Conservation (phyloP, 2,888 invertebrate genomes). For the Steromphala cineraria region DNA sequence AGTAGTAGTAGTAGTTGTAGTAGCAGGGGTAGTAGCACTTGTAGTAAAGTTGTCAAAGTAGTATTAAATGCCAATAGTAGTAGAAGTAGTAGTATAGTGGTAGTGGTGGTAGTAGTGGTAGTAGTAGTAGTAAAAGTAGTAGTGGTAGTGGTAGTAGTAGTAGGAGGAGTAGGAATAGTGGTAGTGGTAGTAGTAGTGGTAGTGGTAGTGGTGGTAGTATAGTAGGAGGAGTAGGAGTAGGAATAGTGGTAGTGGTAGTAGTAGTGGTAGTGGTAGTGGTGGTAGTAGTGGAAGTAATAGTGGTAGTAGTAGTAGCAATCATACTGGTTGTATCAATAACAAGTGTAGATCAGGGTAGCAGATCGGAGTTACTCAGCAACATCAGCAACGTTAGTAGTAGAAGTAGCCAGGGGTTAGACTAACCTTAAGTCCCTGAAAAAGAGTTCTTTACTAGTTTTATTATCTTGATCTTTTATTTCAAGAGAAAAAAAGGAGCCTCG, state of each 20-base stretch:
- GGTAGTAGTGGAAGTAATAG: too few relatives aligned
- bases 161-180: too few relatives aligned
- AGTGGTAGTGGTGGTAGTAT: background rate
- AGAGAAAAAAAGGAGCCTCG: too few relatives aligned
- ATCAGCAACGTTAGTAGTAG: constrained; percentile 9
- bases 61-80: background rate
- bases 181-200: background rate
- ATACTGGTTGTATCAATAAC: background rate
- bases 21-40: constrained; percentile 26
- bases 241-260: background rate
- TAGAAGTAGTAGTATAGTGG: background rate
- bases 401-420: too few relatives aligned
- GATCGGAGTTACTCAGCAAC: background rate
- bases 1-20: constrained; percentile 27
- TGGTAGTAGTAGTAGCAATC: constrained; percentile 19
- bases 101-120: background rate
- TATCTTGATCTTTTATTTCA: too few relatives aligned
- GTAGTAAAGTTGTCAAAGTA: background rate
- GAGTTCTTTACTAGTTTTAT: too few relatives aligned
- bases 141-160: background rate
- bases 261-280: constrained; percentile 22
- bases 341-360: background rate
- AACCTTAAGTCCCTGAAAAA: too few relatives aligned
- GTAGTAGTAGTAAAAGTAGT: background rate
- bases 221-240: background rate